phyloP scores from a whole-genome alignment of 2,113 vertebrate genomes.

The Rhabdornis inornatus region DNA sequence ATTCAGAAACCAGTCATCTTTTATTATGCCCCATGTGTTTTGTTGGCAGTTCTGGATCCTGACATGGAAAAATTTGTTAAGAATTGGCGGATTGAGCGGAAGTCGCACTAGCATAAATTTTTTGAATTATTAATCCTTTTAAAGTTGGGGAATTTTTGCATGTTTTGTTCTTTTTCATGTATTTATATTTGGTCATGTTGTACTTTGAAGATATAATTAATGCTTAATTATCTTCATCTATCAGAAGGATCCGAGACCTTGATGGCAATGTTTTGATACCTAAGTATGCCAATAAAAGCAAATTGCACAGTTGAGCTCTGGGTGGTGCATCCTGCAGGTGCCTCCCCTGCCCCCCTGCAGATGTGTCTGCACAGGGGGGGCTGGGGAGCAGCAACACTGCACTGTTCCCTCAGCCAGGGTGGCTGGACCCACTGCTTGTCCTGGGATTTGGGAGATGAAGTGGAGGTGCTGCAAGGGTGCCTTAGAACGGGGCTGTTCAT shows the following conservation, averaged over 20 bases:
- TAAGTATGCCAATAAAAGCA: conserved; percentile 64
- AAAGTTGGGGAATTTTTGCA: conserved; percentile 57
- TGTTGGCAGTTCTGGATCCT: not conserved
- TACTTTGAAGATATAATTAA: conserved; percentile 16
- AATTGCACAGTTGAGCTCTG: conserved; percentile 28
- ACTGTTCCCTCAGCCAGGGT: not conserved
- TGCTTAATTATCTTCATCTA: not conserved
- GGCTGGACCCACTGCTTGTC: not conserved
- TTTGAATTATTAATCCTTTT: not conserved
- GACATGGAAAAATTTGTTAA: not conserved
- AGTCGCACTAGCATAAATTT: not conserved
- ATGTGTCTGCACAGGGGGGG: not conserved
- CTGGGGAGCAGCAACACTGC: not conserved
- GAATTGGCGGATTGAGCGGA: not conserved
- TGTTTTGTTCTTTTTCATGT: conserved; percentile 60
- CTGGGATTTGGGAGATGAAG: not conserved
- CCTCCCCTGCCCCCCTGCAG: not conserved
- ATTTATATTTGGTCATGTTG: conserved; percentile 56
- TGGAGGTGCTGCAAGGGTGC: not conserved
- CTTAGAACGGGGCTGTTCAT: accelerated
- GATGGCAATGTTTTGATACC: conserved; percentile 57
- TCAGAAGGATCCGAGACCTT: conserved; percentile 19
- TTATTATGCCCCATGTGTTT: not conserved
- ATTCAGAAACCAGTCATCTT: not conserved
- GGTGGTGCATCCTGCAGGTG: conserved; percentile 46